A percentile compares a stretch with the other conserved stretches of the same genome.
phyloP scores from a whole-genome alignment of 2,797 vertebrate genomes.

The Gallinago nigripennis region DNA sequence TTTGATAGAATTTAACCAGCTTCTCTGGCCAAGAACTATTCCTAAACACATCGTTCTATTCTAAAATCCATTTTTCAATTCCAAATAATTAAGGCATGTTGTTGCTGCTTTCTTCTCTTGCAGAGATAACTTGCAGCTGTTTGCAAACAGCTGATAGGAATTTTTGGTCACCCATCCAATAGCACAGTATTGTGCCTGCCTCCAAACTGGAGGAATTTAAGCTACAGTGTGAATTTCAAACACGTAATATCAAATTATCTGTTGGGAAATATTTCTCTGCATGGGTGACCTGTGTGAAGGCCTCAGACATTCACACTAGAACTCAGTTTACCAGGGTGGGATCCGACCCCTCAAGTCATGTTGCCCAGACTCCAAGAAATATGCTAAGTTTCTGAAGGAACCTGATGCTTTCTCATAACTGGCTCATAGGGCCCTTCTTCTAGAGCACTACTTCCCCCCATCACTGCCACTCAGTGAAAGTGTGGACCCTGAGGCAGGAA shows the following conservation, averaged over 20 bases:
- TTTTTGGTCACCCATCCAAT: background rate
- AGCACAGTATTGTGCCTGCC: background rate
- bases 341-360: background rate
- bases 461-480: background rate
- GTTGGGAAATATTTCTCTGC: background rate
- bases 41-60: background rate
- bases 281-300: background rate
- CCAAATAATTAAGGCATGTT: background rate
- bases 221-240: background rate
- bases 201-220: background rate
- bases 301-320: background rate
- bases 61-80: background rate
- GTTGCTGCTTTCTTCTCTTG: background rate
- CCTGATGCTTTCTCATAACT: background rate
- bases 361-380: background rate
- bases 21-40: background rate
- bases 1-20: background rate
- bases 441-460: background rate
- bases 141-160: background rate
- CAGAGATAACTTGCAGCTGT: slow-evolving; percentile 2
- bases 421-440: background rate
- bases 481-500: background rate
- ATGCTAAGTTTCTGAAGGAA: background rate
- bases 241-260: background rate
- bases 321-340: background rate